phyloP scores from a whole-genome alignment of 2,797 vertebrate genomes.

The Steatocranus sp. region DNA sequence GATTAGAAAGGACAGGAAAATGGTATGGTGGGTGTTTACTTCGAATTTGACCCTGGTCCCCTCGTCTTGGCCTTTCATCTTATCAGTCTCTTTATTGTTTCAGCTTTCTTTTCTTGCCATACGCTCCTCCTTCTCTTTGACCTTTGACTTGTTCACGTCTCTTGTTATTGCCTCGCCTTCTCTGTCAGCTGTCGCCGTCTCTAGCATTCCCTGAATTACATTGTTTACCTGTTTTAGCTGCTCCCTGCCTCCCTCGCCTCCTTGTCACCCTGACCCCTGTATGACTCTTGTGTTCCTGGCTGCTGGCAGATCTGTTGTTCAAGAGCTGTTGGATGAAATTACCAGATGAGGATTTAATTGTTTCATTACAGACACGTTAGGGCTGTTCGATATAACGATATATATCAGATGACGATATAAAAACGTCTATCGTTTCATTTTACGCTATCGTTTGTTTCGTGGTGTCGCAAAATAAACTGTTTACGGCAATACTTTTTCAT shows the following conservation, averaged over 20 bases:
- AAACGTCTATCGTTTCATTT: too few relatives aligned
- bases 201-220: constrained; percentile 44
- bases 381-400: too few relatives aligned
- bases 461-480: too few relatives aligned
- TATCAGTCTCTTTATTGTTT: constrained; percentile 3
- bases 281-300: neutral
- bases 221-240: constrained; percentile 34
- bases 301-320: constrained; percentile 12
- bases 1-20: neutral
- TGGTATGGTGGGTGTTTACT: constrained; percentile 28
- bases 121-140: neutral
- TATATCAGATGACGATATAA: too few relatives aligned
- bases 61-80: neutral
- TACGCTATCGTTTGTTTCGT: too few relatives aligned
- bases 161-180: constrained; percentile 14
- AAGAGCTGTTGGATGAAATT: constrained; percentile 33
- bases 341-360: constrained; percentile 49
- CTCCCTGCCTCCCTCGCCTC: neutral
- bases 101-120: neutral
- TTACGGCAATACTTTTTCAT: too few relatives aligned
- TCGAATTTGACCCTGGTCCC: constrained; percentile 1
- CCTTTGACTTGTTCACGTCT: constrained; percentile 27
- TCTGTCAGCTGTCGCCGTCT: constrained; percentile 13
- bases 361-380: constrained; percentile 49
- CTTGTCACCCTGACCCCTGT: neutral